Conservation (phyloP, 2,888 invertebrate species). For the Mechanitis messenoides region DNA sequence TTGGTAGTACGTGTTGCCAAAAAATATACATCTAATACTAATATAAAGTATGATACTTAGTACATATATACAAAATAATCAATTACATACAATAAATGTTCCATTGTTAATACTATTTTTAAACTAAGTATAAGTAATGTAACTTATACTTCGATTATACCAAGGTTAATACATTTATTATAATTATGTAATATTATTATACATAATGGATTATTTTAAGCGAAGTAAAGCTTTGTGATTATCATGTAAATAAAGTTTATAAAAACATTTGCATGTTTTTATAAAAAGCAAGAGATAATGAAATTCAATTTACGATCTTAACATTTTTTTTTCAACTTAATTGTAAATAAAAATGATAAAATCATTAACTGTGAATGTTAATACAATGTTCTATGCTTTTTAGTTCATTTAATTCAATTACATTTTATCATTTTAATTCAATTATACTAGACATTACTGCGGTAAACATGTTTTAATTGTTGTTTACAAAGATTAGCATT, state of each 20-base stretch:
- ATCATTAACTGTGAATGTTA: not conserved
- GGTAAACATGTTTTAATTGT: constrained; percentile 31
- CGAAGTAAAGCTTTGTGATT: not conserved
- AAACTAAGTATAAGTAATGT: no score
- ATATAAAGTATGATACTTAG: no score
- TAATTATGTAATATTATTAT: no score
- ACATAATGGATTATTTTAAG: no score
- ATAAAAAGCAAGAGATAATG: not conserved
- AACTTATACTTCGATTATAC: no score
- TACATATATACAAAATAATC: no score
- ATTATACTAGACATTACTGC: constrained; percentile 13
- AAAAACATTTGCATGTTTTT: constrained; percentile 4
- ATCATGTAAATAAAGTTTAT: constrained; percentile 2
- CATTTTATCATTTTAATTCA: not conserved
- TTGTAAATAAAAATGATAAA: constrained; percentile 1
- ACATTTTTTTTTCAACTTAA: constrained; percentile 1
- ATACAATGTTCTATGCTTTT: not conserved
- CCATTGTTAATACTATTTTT: no score
- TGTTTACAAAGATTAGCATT: constrained; percentile 39
- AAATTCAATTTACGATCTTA: constrained; percentile 1
- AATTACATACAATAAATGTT: no score
- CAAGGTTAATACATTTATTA: no score
- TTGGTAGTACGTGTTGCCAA: no score
- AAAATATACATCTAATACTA: no score
- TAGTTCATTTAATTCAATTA: constrained; percentile 5